Evolutionary conservation across 2,113 vertebrate genomes (phyloP).

Genomic region (Siphamia tubifer): DNA sequence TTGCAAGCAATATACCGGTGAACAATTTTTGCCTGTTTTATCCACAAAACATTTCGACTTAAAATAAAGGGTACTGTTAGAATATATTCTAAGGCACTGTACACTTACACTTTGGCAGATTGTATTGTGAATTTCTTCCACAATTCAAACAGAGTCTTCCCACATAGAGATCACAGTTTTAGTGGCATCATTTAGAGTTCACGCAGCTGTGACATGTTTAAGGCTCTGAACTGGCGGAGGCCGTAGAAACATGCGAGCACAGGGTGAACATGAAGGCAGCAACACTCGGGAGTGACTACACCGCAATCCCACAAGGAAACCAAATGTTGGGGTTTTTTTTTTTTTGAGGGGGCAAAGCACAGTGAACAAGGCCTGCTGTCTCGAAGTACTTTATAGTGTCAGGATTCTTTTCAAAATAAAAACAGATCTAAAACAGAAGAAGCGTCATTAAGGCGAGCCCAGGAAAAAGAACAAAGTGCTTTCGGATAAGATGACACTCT

Average conservation of each 20-base stretch:
- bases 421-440: constrained; percentile 1
- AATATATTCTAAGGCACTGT: constrained; percentile 94
- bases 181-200: constrained; percentile 90
- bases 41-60: constrained; percentile 29
- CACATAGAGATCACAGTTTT: constrained; percentile 93
- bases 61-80: constrained; percentile 61
- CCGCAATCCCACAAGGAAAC: constrained; percentile 1
- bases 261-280: constrained; percentile 69
- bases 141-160: constrained; percentile 87
- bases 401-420: constrained; percentile 13
- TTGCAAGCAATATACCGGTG: constrained; percentile 33
- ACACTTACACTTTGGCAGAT: constrained; percentile 97
- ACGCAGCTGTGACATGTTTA: constrained; percentile 83
- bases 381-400: constrained; percentile 37
- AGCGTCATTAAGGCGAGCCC: constrained; percentile 55
- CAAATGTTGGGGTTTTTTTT: constrained; percentile 2
- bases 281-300: constrained; percentile 40
- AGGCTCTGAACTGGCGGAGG: constrained; percentile 85
- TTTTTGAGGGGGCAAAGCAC: constrained; percentile 5
- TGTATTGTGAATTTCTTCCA: constrained; percentile 86
- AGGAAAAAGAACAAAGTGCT: constrained; percentile 72
- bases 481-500: constrained; percentile 51
- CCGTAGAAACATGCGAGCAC: constrained; percentile 65
- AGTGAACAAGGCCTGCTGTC: constrained; percentile 18
- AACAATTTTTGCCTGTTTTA: constrained; percentile 30